A percentile compares a stretch with the other conserved stretches of the same genome.
Conservation (phyloP, 2,113 vertebrate genomes). For the Atlantisia rogersi region DNA sequence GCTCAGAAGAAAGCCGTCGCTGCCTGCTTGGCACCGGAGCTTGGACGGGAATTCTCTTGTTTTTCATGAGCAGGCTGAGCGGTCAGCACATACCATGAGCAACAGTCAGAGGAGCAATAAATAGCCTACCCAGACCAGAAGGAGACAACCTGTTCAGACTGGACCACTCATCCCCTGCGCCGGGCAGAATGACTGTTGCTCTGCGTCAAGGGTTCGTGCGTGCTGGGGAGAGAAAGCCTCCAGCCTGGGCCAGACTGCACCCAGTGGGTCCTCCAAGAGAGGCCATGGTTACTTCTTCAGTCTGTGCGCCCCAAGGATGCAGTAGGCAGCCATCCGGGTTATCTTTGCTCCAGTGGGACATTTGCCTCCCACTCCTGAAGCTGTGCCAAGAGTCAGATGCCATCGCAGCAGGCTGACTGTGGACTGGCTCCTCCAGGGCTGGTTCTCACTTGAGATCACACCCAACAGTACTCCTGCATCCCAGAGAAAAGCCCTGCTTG, state of each 20-base stretch:
- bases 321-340: background rate
- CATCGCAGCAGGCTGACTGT: background rate
- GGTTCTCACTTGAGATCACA: background rate
- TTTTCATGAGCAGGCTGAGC: constrained; percentile 43
- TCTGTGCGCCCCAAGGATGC: fast-evolving
- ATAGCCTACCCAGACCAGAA: constrained; percentile 56
- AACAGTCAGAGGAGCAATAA: constrained; percentile 65
- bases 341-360: background rate
- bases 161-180: background rate
- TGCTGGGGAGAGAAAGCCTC: background rate
- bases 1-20: background rate
- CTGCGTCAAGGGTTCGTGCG: background rate
- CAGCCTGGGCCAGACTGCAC: background rate
- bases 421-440: background rate
- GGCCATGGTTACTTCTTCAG: background rate
- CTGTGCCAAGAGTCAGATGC: background rate
- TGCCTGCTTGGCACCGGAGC: constrained; percentile 8
- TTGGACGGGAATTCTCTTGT: constrained; percentile 58
- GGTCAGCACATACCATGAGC: constrained; percentile 65
- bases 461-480: background rate
- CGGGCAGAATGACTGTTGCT: background rate
- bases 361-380: background rate
- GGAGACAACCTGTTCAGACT: constrained; percentile 64
- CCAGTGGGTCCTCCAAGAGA: fast-evolving
- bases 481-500: fast-evolving